These are phyloP conservation scores for Limnothrissa miodon DNA, from an alignment of 2,113 vertebrate species.

Conservation along the genomic window DNA sequence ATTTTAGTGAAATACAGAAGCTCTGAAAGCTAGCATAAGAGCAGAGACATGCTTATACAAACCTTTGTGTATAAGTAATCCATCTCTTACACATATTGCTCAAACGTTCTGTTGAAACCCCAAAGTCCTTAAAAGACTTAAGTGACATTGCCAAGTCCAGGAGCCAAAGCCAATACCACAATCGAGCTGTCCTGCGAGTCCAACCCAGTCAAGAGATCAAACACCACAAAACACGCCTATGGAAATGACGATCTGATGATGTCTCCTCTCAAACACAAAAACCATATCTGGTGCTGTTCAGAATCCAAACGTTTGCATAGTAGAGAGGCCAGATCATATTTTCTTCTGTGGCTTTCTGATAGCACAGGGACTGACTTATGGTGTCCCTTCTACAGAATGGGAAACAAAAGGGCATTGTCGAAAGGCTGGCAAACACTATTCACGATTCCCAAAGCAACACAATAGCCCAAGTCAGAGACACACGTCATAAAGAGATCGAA, in stretches of 20 bases:
- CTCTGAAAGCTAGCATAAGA: neutral
- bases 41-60: constrained; percentile 50
- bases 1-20: neutral
- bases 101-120: constrained; percentile 68
- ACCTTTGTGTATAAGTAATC: constrained; percentile 73
- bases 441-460: constrained; percentile 59
- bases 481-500: constrained; percentile 49
- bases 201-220: neutral
- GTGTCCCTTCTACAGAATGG: neutral
- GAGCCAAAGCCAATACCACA: neutral
- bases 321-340: neutral
- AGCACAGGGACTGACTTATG: neutral
- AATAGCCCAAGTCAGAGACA: constrained; percentile 65
- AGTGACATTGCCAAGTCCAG: constrained; percentile 63
- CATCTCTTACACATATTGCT: constrained; percentile 71
- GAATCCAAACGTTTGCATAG: neutral
- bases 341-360: neutral
- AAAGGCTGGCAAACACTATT: constrained; percentile 65
- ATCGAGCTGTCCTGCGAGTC: neutral
- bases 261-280: neutral
- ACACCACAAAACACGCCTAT: neutral
- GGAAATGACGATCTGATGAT: neutral
- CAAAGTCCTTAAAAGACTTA: constrained; percentile 69
- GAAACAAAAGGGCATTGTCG: neutral
- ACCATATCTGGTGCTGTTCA: neutral